Evolutionary conservation across 2,888 invertebrate genomes (phyloP), one percentile per base, ranked within the genome.

Genomic region (Xestia sexstrigata): DNA sequence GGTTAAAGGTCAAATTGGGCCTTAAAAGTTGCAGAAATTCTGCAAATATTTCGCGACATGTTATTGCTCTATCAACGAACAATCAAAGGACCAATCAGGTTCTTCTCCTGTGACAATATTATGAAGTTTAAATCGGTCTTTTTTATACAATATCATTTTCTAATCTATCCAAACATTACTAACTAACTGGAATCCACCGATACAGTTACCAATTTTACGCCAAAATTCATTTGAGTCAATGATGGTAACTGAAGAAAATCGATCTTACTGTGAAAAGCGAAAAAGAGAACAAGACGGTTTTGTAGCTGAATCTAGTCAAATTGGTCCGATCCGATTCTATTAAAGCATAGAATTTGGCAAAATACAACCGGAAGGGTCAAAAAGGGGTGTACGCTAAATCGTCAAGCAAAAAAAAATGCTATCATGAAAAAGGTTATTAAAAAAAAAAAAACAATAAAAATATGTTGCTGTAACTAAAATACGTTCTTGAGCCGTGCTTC

Each of bases 151-250:
- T 83, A 58, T 62, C 9, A 49, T 49, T 55, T 55, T 4, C 26
- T 15, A 62, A 82, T 58, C n/a, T 30, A 23, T 15, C 47, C 15
- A 47, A 62, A 58, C 9, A 39, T 77, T 8, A 68, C 9, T 2
- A 74, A 52, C 9, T 20, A 69, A 69, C 65, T 45, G 49, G 47
- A 39, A 39, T 66, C 30, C 26, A 26, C 26, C 15, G 13, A 11
- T 72, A 75, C 86, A 73, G 84, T 79, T 82, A 80, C 49, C 72
- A 82, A 88, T 85, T 86, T 86, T 69, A 88, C 77, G 78, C 68
- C 67, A 69, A 75, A 83, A 74, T 66, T 68, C 30, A 71, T 35
- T 70, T 66, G 26, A 69, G 47, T 69, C 60, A 63, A 69, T 70
- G 66, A 83, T 77, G 65, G 62, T 69, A 65, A 47, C 76, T 73